These are phyloP conservation scores for Scaptomyza cyrtandrae DNA, from an alignment of 2,888 invertebrate genomes.

Conservation along the genomic window DNA sequence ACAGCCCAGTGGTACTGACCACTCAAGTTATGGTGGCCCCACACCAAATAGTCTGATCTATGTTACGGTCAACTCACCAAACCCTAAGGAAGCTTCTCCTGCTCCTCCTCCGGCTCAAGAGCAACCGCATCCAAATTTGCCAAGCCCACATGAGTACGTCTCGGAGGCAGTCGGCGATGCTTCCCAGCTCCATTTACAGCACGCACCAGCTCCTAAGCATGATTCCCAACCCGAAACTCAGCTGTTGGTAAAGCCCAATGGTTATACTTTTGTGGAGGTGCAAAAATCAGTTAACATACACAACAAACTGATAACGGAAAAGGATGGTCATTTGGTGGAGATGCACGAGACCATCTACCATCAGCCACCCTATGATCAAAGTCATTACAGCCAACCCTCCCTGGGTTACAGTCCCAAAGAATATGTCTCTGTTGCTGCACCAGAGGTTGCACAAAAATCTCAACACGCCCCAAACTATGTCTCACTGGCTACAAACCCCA, in stretches of 20 bases:
- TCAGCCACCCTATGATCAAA: conserved; percentile 54
- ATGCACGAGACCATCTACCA: conserved; percentile 82
- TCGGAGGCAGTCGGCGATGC: conserved; percentile 66
- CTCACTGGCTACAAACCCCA: conserved; percentile 74
- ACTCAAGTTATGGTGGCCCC: conserved; percentile 48
- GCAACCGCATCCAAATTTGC: conserved; percentile 33
- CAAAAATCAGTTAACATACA: conserved; percentile 87
- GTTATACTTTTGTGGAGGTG: conserved; percentile 87
- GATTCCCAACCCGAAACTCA: conserved; percentile 26
- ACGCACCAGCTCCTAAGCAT: conserved; percentile 31
- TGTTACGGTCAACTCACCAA: conserved; percentile 67
- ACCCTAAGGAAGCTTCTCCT: conserved; percentile 10
- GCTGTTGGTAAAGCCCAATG: conserved; percentile 76
- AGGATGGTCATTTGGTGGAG: conserved; percentile 79
- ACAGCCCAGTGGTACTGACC: not conserved
- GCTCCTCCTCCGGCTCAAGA: conserved; percentile 8
- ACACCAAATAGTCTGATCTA: conserved; percentile 63
- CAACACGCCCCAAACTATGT: conserved; percentile 50
- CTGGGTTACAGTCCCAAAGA: conserved; percentile 37
- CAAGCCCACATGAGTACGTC: conserved; percentile 74
- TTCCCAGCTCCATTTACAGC: conserved; percentile 46
- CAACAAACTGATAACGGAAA: conserved; percentile 84
- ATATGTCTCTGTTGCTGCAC: conserved; percentile 24
- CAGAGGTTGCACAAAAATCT: conserved; percentile 6
- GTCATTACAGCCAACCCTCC: conserved; percentile 20